phyloP scores from a whole-genome alignment of 2,797 vertebrate species.

The Alfaro cultratus region DNA sequence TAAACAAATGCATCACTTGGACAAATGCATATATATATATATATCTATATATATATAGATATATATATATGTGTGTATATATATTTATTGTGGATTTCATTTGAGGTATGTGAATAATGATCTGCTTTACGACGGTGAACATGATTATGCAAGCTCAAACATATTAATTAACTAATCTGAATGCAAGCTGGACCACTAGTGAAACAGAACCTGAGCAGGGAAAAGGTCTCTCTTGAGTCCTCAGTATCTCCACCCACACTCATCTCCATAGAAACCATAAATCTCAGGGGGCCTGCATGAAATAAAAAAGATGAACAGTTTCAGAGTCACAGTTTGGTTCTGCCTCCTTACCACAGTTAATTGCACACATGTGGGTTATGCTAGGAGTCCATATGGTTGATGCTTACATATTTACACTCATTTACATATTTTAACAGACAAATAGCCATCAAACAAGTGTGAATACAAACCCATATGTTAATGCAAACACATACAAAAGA shows the following conservation, averaged over 20 bases:
- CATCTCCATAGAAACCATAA: constrained; percentile 67
- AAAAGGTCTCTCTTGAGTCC: constrained; percentile 47
- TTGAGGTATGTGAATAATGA: not conserved
- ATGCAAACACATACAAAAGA: not conserved
- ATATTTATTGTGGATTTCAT: not conserved
- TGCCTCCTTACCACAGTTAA: constrained; percentile 53
- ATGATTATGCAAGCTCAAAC: constrained; percentile 34
- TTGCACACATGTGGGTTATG: constrained; percentile 43
- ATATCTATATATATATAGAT: too few species aligned
- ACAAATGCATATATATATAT: not conserved
- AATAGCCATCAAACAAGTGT: constrained; percentile 14
- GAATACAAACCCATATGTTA: constrained; percentile 3
- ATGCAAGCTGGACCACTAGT: constrained; percentile 27
- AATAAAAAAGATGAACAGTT: constrained; percentile 59
- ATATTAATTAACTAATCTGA: constrained; percentile 29
- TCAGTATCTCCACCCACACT: constrained; percentile 48
- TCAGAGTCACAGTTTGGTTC: constrained; percentile 50
- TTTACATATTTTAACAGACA: constrained; percentile 15
- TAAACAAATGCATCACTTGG: not conserved
- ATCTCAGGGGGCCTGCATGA: constrained; percentile 39
- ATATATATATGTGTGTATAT: not conserved
- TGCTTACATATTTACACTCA: constrained; percentile 30
- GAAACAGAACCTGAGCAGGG: constrained; percentile 46
- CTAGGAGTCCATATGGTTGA: constrained; percentile 38
- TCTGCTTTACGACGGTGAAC: constrained; percentile 7